A percentile compares a stretch with the other conserved stretches of the same genome.
phyloP scores from a whole-genome alignment of 2,797 vertebrate species.

The Parotocinclus haroldoi region DNA sequence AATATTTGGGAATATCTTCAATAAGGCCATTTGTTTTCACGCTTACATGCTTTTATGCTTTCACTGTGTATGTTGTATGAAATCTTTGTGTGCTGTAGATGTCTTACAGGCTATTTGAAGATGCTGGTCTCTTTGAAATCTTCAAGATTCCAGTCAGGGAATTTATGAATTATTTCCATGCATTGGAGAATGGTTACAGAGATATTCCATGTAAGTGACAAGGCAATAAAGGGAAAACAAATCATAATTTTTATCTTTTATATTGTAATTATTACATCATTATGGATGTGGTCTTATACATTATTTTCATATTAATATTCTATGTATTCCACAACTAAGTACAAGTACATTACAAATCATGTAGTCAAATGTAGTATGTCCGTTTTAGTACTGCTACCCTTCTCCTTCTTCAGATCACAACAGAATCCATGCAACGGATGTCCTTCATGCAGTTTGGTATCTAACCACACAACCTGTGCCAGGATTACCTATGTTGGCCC shows the following conservation, averaged over 20 bases:
- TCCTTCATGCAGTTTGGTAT: slow-evolving; percentile 97
- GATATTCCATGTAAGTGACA: slow-evolving; percentile 90
- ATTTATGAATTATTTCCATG: slow-evolving; percentile 99
- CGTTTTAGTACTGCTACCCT: background rate
- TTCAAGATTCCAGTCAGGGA: slow-evolving; percentile 95
- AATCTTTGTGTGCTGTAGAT: slow-evolving; percentile 68
- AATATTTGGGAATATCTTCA: too few species aligned
- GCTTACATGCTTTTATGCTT: too few species aligned
- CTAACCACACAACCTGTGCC: slow-evolving; percentile 93
- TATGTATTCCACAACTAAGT: too few species aligned
- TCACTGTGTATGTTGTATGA: background rate
- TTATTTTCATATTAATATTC: too few species aligned
- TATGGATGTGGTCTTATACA: too few species aligned
- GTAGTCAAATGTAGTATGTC: too few species aligned
- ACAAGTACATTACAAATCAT: too few species aligned
- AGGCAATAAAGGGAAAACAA: too few species aligned
- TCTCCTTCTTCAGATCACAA: slow-evolving; percentile 85
- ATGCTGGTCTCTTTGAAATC: slow-evolving; percentile 91
- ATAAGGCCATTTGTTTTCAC: too few species aligned
- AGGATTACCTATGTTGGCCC: slow-evolving; percentile 82
- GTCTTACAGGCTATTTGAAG: slow-evolving; percentile 94
- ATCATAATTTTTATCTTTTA: too few species aligned
- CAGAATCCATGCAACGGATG: slow-evolving; percentile 95
- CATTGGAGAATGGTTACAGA: slow-evolving; percentile 94
- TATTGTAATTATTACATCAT: too few species aligned